phyloP scores from a whole-genome alignment of 64 coral and sea anemone genomes.

The Montipora sp. region DNA sequence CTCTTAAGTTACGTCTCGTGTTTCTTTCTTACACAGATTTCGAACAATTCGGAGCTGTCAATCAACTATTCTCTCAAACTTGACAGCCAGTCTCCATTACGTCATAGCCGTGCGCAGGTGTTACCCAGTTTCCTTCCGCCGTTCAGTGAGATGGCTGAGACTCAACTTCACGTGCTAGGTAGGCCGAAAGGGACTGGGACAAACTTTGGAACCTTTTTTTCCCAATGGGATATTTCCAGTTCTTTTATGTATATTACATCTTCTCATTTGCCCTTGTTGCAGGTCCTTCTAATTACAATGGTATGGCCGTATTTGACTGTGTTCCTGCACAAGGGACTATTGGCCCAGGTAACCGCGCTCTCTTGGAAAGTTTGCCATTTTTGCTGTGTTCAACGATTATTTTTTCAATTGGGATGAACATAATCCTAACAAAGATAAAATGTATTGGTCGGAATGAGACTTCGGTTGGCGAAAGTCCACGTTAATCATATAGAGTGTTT shows the following conservation, averaged over 20 bases:
- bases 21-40: constrained; percentile 46
- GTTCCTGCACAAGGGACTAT: constrained; percentile 79
- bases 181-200: neutral
- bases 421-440: too few species aligned
- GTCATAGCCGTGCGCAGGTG: constrained; percentile 82
- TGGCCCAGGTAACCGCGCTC: constrained; percentile 56
- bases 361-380: too few species aligned
- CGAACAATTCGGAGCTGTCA: constrained; percentile 86
- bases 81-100: constrained; percentile 79
- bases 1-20: neutral
- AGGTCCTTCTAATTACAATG: constrained; percentile 95
- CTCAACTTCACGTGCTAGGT: constrained; percentile 77
- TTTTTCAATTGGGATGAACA: too few species aligned
- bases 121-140: constrained; percentile 80
- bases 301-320: constrained; percentile 92
- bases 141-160: constrained; percentile 56
- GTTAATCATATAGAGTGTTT: too few species aligned
- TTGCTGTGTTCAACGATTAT: too few species aligned
- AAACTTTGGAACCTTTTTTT: neutral
- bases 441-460: too few species aligned
- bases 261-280: neutral
- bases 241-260: neutral
- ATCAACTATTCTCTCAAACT: constrained; percentile 74
- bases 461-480: too few species aligned
- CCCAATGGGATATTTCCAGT: neutral